These are phyloP conservation scores for Nautilus pompilius DNA, from an alignment of 1,140 invertebrate species.

Conservation along the genomic window DNA sequence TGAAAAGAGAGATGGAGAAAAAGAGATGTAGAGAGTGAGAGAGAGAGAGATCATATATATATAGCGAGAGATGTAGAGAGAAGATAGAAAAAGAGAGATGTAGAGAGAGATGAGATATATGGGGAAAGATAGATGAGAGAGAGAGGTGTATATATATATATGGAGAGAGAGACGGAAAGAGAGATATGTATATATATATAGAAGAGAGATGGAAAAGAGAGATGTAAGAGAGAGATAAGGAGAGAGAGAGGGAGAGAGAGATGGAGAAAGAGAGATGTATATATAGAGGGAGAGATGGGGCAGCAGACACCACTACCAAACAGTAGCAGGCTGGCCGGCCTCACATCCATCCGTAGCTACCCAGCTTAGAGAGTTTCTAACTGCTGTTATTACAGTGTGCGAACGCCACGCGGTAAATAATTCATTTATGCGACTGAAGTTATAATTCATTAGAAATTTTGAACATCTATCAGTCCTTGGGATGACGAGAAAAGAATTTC, in stretches of 20 bases:
- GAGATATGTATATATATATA: not conserved
- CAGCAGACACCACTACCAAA: not conserved
- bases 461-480: too few species aligned
- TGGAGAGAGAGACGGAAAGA: not conserved
- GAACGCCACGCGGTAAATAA: not conserved
- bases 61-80: not conserved
- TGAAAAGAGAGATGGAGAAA: not conserved
- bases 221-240: not conserved
- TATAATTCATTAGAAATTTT: too few species aligned
- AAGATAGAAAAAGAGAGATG: not conserved
- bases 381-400: not conserved
- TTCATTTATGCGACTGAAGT: not conserved
- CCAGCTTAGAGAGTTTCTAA: not conserved
- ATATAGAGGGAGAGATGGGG: not conserved
- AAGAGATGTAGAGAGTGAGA: not conserved
- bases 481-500: too few species aligned
- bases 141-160: not conserved
- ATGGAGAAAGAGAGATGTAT: not conserved
- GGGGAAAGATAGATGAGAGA: not conserved
- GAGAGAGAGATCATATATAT: not conserved
- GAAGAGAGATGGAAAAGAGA: not conserved
- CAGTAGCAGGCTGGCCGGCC: not conserved
- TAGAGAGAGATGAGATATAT: not conserved
- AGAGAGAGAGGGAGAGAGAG: not conserved
- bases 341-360: not conserved